phyloP scores from a whole-genome alignment of 2,113 vertebrate genomes.

The Cheilinus undulatus region DNA sequence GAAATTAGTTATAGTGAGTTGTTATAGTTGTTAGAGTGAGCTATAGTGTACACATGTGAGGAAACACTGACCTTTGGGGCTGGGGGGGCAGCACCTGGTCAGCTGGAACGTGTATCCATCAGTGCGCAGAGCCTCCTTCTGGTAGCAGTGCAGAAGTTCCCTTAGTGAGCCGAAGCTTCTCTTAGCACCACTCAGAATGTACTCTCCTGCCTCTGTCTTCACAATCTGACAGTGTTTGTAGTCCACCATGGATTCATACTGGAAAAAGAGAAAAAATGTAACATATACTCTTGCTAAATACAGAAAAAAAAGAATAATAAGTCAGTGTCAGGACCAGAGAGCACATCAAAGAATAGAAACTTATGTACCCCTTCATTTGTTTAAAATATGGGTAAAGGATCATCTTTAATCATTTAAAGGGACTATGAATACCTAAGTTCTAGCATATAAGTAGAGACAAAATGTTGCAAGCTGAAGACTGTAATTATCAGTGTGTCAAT shows the following conservation, averaged over 20 bases:
- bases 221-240: slow-evolving; percentile 96
- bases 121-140: slow-evolving; percentile 96
- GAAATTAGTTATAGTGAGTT: too few relatives aligned
- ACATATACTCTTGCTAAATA: too few relatives aligned
- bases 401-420: too few relatives aligned
- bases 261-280: slow-evolving; percentile 14
- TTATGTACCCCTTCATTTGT: slow-evolving; percentile 34
- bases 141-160: slow-evolving; percentile 95
- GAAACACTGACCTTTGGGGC: slow-evolving; percentile 87
- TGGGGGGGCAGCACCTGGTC: slow-evolving; percentile 92
- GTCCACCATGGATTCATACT: slow-evolving; percentile 87
- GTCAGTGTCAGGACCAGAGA: too few relatives aligned
- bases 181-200: slow-evolving; percentile 91
- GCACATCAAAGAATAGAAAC: neutral
- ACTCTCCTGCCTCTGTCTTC: slow-evolving; percentile 89
- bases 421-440: neutral
- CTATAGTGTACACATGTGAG: neutral
- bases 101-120: slow-evolving; percentile 97
- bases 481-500: neutral
- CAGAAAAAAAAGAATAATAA: too few relatives aligned
- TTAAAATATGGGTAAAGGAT: neutral
- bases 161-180: slow-evolving; percentile 90
- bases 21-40: too few relatives aligned
- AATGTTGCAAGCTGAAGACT: neutral
- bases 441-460: neutral